These are phyloP conservation scores for Lamellibrachia luymesi DNA, from an alignment of 1,140 invertebrate species.

Conservation along the genomic window DNA sequence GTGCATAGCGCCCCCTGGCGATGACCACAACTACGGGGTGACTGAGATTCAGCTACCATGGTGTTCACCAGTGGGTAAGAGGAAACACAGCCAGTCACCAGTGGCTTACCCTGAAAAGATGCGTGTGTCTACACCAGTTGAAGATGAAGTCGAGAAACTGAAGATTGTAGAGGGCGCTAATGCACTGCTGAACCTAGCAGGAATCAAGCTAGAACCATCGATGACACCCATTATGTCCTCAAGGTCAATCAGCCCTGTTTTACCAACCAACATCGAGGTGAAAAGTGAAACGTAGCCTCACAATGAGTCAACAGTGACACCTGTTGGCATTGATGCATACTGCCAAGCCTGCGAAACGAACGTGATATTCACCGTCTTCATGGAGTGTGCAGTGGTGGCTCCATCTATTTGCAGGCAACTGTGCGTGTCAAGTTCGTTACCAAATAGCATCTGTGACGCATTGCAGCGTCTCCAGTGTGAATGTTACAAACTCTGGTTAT, in stretches of 20 bases:
- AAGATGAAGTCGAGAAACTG: slow-evolving; percentile 67
- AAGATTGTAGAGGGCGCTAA: slow-evolving; percentile 79
- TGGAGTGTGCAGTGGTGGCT: neutral
- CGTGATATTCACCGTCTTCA: neutral
- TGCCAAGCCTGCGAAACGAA: neutral
- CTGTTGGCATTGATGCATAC: neutral
- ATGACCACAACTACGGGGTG: slow-evolving; percentile 73
- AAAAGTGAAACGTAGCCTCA: neutral
- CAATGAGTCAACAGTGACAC: neutral
- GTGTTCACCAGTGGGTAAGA: slow-evolving; percentile 12
- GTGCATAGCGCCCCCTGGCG: slow-evolving; percentile 71
- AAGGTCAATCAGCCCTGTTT: no score
- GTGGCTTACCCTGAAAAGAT: neutral
- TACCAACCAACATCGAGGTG: neutral
- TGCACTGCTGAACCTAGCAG: slow-evolving; percentile 72
- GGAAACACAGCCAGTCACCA: slow-evolving; percentile 5
- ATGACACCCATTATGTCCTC: neutral
- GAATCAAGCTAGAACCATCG: slow-evolving; percentile 49
- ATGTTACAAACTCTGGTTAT: no score
- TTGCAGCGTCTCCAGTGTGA: neutral
- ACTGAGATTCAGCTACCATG: slow-evolving; percentile 21
- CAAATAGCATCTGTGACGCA: neutral
- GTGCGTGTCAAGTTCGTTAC: neutral
- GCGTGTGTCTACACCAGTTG: slow-evolving; percentile 20
- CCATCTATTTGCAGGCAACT: no score